These are phyloP conservation scores for Clarias magur DNA, from an alignment of 2,113 vertebrate genomes.

Conservation along the genomic window DNA sequence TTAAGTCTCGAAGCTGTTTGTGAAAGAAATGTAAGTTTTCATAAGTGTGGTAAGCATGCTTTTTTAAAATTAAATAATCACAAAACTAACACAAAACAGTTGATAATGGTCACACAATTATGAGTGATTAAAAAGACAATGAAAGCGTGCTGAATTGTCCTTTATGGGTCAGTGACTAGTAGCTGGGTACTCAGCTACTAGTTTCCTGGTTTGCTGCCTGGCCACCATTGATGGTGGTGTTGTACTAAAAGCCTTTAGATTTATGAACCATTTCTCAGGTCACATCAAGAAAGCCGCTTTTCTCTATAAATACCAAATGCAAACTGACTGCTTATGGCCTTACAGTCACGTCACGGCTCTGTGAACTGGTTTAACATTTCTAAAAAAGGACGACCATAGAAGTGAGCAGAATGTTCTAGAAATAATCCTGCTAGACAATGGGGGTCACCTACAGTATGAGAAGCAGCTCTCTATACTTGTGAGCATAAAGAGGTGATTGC, in stretches of 20 bases:
- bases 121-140: constrained; percentile 6
- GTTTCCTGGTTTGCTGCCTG: constrained; percentile 2
- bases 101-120: neutral
- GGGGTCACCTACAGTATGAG: neutral
- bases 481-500: neutral
- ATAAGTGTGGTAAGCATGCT: neutral
- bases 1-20: neutral
- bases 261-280: neutral
- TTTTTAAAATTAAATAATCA: neutral
- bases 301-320: neutral
- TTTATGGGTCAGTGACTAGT: constrained; percentile 14
- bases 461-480: too few species aligned
- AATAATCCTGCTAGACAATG: neutral
- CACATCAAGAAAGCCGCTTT: neutral
- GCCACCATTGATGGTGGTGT: neutral
- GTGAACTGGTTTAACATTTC: neutral
- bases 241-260: constrained; percentile 11
- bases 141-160: neutral
- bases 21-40: neutral
- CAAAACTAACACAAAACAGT: too few species aligned
- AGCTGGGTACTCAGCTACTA: neutral
- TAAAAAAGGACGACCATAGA: neutral
- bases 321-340: neutral
- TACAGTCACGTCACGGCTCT: neutral
- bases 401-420: neutral